phyloP scores from a whole-genome alignment of 2,113 vertebrate species.

The Artemisiospiza belli region DNA sequence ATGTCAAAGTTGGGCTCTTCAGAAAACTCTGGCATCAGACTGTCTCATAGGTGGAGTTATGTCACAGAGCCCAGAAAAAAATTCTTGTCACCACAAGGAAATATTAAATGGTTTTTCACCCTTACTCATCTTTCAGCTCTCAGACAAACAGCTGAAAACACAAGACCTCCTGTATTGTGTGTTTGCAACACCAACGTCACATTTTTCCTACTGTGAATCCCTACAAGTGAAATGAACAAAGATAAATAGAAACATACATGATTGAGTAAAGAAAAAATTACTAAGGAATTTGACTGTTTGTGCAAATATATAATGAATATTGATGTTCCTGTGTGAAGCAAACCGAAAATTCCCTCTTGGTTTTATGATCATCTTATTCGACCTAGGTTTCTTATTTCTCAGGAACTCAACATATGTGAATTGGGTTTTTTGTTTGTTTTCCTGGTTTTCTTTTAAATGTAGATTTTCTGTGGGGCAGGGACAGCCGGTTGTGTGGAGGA shows the following conservation, averaged over 20 bases:
- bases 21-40: background rate
- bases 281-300: background rate
- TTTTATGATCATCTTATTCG: background rate
- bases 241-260: background rate
- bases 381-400: background rate
- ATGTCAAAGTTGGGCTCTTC: background rate
- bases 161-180: background rate
- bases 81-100: background rate
- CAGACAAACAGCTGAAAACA: background rate
- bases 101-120: background rate
- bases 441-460: background rate
- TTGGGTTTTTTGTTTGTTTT: fast-evolving
- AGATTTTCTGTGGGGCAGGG: background rate
- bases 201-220: background rate
- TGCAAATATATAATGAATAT: background rate
- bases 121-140: background rate
- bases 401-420: background rate
- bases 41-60: background rate
- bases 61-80: background rate
- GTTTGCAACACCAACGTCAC: background rate
- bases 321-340: background rate
- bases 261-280: background rate
- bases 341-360: background rate
- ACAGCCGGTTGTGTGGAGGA: fast-evolving
- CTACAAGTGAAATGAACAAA: background rate